phyloP scores from a whole-genome alignment of 1,140 invertebrate genomes.

The Venustaconcha ellipsiformis region DNA sequence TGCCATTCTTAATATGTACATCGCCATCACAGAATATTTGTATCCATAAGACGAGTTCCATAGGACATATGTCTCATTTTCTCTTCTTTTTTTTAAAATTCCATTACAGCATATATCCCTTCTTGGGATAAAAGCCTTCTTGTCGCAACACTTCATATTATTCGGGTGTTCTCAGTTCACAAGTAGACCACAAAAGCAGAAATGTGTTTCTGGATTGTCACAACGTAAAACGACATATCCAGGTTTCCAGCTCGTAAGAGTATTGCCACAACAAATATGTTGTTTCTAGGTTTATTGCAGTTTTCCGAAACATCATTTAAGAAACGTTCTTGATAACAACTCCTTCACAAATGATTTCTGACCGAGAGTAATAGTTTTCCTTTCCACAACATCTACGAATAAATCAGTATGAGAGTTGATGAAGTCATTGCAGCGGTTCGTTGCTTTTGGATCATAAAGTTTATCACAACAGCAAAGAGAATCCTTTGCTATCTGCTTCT shows the following conservation, averaged over 20 bases:
- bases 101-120: conserved; percentile 17
- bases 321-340: neutral
- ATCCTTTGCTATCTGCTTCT: neutral
- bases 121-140: conserved; percentile 3
- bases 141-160: conserved; percentile 10
- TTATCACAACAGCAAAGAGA: conserved; percentile 8
- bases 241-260: neutral
- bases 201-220: conserved; percentile 1
- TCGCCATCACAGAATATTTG: conserved; percentile 11
- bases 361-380: neutral
- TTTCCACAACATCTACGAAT: conserved; percentile 7
- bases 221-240: conserved; percentile 5
- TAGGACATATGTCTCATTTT: conserved; percentile 11
- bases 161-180: neutral
- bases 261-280: conserved; percentile 10
- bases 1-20: neutral
- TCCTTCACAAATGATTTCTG: conserved; percentile 1
- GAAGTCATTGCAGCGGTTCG: too few relatives aligned
- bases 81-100: neutral
- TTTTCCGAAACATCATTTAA: conserved; percentile 13
- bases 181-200: neutral
- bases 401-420: too few relatives aligned
- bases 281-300: conserved; percentile 5
- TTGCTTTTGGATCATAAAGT: too few relatives aligned
- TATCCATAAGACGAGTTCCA: conserved; percentile 2